phyloP scores from a whole-genome alignment of 92 coral and sea anemone genomes.

The Nematostella vectensis region DNA sequence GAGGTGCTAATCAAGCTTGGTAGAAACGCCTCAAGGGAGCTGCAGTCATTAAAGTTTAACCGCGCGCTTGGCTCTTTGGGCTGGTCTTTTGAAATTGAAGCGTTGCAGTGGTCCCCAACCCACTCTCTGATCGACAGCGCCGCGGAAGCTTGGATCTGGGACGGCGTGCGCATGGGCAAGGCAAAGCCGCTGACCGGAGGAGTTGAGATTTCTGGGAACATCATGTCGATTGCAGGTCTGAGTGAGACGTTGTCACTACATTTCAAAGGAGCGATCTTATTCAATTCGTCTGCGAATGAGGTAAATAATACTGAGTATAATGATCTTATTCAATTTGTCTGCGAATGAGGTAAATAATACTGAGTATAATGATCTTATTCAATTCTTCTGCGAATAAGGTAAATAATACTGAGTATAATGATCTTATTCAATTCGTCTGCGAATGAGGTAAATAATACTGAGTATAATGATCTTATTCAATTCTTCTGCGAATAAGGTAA shows the following conservation, averaged over 20 bases:
- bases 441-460: too few relatives aligned
- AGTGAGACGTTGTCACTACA: slow-evolving; percentile 10
- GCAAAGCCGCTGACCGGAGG: slow-evolving; percentile 20
- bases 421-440: too few relatives aligned
- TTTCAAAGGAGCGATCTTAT: slow-evolving; percentile 4
- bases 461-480: too few relatives aligned
- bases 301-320: too few relatives aligned
- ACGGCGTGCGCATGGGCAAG: neutral
- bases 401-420: too few relatives aligned
- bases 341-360: too few relatives aligned
- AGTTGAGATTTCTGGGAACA: slow-evolving; percentile 45
- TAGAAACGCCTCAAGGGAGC: slow-evolving; percentile 10
- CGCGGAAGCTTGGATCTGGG: neutral
- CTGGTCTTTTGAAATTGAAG: slow-evolving; percentile 25
- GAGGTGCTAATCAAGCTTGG: slow-evolving; percentile 24
- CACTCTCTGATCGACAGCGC: neutral
- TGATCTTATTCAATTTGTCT: too few relatives aligned
- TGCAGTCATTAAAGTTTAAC: slow-evolving; percentile 17
- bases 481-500: too few relatives aligned
- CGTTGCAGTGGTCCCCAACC: slow-evolving; percentile 34
- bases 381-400: too few relatives aligned
- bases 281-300: neutral
- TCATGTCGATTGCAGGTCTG: too few relatives aligned
- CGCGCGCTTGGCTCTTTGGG: slow-evolving; percentile 15
- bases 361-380: too few relatives aligned